These are phyloP conservation scores for Tetrax tetrax DNA, from an alignment of 2,113 vertebrate species.

Conservation along the genomic window DNA sequence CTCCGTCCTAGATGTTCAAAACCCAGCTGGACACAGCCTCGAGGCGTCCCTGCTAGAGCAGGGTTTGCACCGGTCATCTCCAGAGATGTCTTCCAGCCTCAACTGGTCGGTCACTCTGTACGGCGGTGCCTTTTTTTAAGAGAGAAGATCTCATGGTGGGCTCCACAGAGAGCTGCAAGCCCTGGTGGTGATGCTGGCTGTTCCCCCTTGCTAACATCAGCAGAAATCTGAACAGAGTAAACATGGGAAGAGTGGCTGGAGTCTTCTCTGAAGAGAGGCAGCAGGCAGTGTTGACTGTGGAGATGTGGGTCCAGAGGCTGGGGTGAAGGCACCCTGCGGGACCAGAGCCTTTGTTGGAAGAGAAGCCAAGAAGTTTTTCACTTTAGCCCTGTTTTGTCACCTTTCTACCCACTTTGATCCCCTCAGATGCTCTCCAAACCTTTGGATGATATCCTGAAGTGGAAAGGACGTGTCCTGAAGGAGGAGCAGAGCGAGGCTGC, in stretches of 20 bases:
- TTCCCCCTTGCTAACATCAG: background rate
- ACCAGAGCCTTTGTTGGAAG: background rate
- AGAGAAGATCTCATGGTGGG: background rate
- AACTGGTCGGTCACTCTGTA: background rate
- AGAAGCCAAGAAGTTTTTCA: background rate
- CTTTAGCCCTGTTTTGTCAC: background rate
- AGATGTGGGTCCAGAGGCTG: background rate
- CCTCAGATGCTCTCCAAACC: background rate
- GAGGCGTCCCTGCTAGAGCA: background rate
- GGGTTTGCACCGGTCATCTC: background rate
- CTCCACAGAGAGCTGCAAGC: background rate
- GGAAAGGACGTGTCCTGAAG: background rate
- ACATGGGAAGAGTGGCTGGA: background rate
- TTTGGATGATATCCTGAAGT: background rate
- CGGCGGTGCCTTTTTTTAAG: background rate
- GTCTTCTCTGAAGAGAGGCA: background rate
- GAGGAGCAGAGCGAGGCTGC: background rate
- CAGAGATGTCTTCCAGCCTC: background rate
- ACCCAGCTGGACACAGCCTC: background rate
- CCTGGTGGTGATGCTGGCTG: background rate
- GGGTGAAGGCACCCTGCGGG: accelerated
- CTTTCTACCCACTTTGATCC: background rate
- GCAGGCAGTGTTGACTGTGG: background rate
- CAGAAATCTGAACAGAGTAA: background rate
- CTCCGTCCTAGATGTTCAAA: background rate